Evolutionary conservation across 2,113 vertebrate species (phyloP).

Genomic region (Ceratotherium simum): DNA sequence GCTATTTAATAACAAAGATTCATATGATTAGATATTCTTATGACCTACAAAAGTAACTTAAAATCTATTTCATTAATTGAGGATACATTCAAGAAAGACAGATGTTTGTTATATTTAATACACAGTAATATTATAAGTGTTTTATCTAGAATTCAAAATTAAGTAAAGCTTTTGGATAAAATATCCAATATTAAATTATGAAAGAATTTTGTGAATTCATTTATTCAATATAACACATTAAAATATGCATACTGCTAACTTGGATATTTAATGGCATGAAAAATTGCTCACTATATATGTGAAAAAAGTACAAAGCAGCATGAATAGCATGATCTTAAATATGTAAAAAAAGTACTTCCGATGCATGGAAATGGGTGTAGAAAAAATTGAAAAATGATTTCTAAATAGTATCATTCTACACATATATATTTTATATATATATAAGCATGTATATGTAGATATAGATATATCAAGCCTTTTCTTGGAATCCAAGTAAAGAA

Average conservation of each 20-base stretch:
- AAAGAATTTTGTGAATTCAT: not conserved
- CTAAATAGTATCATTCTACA: not conserved
- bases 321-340: not conserved
- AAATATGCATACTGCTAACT: not conserved
- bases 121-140: not conserved
- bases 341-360: not conserved
- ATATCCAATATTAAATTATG: conserved; percentile 18
- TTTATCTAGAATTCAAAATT: not conserved
- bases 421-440: not conserved
- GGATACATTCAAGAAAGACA: not conserved
- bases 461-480: not conserved
- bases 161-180: not conserved
- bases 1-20: not conserved
- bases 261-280: not conserved
- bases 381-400: not conserved
- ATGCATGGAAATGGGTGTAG: not conserved
- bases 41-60: not conserved
- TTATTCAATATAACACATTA: not conserved
- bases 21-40: not conserved
- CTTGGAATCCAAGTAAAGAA: not conserved
- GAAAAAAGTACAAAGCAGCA: not conserved
- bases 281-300: not conserved
- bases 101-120: not conserved
- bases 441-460: not conserved
- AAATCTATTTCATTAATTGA: conserved; percentile 19